A percentile compares a stretch with the other conserved stretches of the same genome.
Evolutionary conservation across 2,888 invertebrate species (phyloP).

Genomic region (Ormia ochracea): DNA sequence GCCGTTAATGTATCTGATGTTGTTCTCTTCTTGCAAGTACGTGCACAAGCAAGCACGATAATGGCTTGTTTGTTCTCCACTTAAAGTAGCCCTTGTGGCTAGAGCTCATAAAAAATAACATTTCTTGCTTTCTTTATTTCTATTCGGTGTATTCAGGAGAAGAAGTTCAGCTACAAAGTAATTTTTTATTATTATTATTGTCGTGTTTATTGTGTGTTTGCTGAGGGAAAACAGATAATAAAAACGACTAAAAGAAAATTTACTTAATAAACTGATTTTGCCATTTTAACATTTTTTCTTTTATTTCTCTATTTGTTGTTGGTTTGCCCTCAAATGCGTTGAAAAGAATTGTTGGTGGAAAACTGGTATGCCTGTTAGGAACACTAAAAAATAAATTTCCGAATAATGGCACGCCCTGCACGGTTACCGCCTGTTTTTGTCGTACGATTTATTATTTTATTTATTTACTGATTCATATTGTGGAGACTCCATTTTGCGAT

Average conservation of each 20-base stretch:
- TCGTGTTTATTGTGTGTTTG: constrained; percentile 48
- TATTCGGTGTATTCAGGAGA: not conserved
- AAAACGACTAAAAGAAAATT: not conserved
- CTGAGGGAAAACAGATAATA: constrained; percentile 19
- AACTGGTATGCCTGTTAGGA: too few species aligned
- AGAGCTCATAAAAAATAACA: constrained; percentile 42
- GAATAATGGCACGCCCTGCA: too few species aligned
- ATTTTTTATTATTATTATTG: constrained; percentile 45
- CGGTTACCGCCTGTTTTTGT: too few species aligned
- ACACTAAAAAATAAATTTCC: too few species aligned
- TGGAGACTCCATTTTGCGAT: too few species aligned
- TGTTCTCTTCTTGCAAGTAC: not conserved
- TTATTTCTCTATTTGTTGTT: too few species aligned
- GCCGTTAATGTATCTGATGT: not conserved
- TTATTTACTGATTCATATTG: too few species aligned
- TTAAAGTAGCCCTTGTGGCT: constrained; percentile 59
- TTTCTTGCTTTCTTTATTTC: constrained; percentile 22
- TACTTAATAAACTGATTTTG: not conserved
- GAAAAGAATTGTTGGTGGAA: not conserved
- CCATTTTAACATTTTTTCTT: not conserved
- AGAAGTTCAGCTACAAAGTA: constrained; percentile 32
- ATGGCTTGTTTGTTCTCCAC: constrained; percentile 24
- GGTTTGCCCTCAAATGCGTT: not conserved
- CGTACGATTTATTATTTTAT: too few species aligned
- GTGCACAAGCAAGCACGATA: not conserved